Percentiles rank a stretch among this genome's conserved stretches.
phyloP scores from a whole-genome alignment of 2,888 invertebrate species.

The Dryobotodes eremita region DNA sequence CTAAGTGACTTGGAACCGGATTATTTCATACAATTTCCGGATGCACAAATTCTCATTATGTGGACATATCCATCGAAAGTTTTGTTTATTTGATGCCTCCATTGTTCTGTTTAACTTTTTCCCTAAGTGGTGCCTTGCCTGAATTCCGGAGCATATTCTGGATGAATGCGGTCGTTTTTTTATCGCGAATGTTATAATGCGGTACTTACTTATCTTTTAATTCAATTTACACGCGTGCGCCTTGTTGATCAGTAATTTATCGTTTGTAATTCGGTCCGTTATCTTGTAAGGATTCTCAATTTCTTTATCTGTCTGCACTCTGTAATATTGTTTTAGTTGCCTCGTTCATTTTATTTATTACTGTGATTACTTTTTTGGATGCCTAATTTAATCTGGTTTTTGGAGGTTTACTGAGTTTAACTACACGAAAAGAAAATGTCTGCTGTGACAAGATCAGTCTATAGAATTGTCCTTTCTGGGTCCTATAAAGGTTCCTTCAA shows the following conservation, averaged over 20 bases:
- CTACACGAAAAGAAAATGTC: not conserved
- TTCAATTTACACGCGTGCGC: constrained; percentile 85
- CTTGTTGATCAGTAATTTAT: constrained; percentile 84
- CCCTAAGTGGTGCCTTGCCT: not conserved
- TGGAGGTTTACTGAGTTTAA: not conserved
- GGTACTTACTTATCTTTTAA: constrained; percentile 84
- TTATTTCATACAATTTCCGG: not conserved
- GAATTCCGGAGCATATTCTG: constrained; percentile 5
- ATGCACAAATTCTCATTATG: not conserved
- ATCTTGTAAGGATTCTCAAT: constrained; percentile 83
- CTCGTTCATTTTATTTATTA: constrained; percentile 38
- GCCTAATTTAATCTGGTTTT: constrained; percentile 2
- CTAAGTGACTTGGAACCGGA: not conserved
- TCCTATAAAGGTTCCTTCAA: not conserved
- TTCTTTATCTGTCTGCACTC: constrained; percentile 78
- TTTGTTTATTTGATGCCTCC: not conserved
- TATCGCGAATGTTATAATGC: constrained; percentile 79
- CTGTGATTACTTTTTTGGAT: constrained; percentile 5
- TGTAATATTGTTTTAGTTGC: constrained; percentile 60
- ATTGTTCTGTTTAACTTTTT: not conserved
- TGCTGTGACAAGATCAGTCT: not conserved
- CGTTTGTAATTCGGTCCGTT: constrained; percentile 79
- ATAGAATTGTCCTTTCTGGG: not conserved
- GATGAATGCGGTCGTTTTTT: constrained; percentile 65
- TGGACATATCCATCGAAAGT: not conserved